Conservation (phyloP, 2,113 vertebrate genomes). For the Corydoras sp. region DNA sequence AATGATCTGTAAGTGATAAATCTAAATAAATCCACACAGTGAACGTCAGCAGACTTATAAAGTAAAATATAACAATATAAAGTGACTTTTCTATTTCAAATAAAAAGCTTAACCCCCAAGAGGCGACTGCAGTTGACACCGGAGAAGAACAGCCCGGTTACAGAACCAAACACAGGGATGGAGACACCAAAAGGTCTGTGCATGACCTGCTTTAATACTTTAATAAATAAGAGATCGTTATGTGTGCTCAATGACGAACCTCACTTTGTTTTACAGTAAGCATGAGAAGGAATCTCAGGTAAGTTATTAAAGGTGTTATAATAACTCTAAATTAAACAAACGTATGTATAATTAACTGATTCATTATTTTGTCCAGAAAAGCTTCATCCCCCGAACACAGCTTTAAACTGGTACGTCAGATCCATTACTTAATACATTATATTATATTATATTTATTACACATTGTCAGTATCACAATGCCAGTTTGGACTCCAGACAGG, state of each 20-base stretch:
- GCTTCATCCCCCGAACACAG: neutral
- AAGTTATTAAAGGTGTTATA: neutral
- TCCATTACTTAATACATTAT: neutral
- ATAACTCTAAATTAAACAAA: too few relatives aligned
- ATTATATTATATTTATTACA: neutral
- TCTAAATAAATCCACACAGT: too few relatives aligned
- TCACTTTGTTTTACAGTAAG: slow-evolving; percentile 9
- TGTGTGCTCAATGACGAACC: too few relatives aligned
- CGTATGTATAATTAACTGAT: neutral
- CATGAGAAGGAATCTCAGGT: slow-evolving; percentile 22
- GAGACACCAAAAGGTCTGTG: slow-evolving; percentile 52
- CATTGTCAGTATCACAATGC: too few relatives aligned
- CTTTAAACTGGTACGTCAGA: neutral
- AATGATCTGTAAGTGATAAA: too few relatives aligned
- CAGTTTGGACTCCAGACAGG: too few relatives aligned
- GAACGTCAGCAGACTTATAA: too few relatives aligned
- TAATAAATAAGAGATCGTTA: too few relatives aligned
- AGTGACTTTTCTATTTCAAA: neutral
- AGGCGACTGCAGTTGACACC: slow-evolving; percentile 51
- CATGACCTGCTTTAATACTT: slow-evolving; percentile 16
- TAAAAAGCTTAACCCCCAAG: slow-evolving; percentile 36
- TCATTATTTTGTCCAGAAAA: neutral
- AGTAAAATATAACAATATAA: too few relatives aligned
- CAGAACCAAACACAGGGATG: slow-evolving; percentile 19
- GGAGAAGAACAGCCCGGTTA: slow-evolving; percentile 29